Evolutionary conservation across 2,797 vertebrate species (phyloP).

Genomic region (Notamacropus eugenii): DNA sequence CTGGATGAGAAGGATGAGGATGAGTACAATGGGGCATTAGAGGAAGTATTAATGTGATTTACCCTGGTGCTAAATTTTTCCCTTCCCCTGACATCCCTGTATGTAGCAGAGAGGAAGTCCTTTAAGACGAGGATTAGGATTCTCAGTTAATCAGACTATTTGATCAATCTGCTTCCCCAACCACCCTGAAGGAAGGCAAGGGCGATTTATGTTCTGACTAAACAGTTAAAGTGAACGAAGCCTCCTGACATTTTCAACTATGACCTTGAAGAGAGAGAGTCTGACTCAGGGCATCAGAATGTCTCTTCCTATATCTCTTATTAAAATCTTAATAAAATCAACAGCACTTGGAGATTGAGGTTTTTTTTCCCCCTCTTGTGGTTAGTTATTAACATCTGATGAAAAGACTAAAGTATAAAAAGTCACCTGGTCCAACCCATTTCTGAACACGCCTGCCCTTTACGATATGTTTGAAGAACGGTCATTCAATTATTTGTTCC

Average conservation of each 20-base stretch:
- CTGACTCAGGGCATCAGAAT: neutral
- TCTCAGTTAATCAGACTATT: neutral
- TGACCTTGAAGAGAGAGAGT: neutral
- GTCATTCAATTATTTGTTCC: neutral
- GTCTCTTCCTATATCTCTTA: neutral
- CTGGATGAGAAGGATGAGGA: neutral
- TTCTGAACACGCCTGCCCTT: neutral
- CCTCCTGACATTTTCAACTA: neutral
- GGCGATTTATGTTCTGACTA: neutral
- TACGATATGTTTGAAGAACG: neutral
- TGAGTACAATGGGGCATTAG: neutral
- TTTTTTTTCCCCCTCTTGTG: neutral
- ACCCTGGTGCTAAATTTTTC: neutral
- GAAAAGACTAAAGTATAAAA: neutral
- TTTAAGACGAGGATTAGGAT: neutral
- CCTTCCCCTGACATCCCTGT: neutral
- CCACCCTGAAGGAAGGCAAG: neutral
- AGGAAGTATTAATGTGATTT: neutral
- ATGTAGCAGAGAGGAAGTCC: neutral
- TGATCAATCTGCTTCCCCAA: neutral
- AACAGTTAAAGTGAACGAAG: neutral
- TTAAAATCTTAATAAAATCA: neutral
- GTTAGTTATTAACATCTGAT: neutral
- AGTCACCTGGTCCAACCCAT: neutral
- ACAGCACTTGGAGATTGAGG: neutral